Percentiles rank a stretch among this genome's conserved stretches.
phyloP scores from a whole-genome alignment of 1,140 invertebrate species.

The Acyrthosiphon pisum region DNA sequence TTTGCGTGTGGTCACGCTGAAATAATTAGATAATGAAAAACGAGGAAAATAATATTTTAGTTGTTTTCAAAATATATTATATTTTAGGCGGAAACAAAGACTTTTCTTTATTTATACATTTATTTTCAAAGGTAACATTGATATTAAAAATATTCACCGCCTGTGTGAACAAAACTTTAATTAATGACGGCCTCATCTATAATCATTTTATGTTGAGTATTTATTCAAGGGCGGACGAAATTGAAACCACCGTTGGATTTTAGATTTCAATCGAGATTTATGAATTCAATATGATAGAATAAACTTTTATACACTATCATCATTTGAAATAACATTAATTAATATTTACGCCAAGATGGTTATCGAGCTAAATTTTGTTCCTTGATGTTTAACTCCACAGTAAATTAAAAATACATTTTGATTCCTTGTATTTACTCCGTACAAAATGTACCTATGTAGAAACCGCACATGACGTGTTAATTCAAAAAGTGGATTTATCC shows the following conservation, averaged over 20 bases:
- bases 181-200: background rate
- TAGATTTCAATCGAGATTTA: conserved; percentile 36
- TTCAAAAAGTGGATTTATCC: background rate
- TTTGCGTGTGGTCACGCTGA: background rate
- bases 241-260: background rate
- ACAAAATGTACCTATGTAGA: background rate
- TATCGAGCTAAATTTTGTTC: conserved; percentile 19
- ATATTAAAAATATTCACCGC: background rate
- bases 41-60: background rate
- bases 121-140: background rate
- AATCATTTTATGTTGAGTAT: conserved; percentile 27
- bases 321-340: background rate
- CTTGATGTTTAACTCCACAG: background rate
- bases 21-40: background rate
- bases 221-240: conserved; percentile 34
- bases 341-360: background rate
- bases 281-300: conserved; percentile 19
- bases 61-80: background rate
- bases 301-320: conserved; percentile 19
- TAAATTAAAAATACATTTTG: background rate
- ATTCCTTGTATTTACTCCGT: background rate
- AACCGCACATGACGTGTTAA: background rate
- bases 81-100: background rate
- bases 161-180: background rate
- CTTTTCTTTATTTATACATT: background rate